phyloP scores from a whole-genome alignment of 92 coral and sea anemone species.

The Palythoa grandiflora region DNA sequence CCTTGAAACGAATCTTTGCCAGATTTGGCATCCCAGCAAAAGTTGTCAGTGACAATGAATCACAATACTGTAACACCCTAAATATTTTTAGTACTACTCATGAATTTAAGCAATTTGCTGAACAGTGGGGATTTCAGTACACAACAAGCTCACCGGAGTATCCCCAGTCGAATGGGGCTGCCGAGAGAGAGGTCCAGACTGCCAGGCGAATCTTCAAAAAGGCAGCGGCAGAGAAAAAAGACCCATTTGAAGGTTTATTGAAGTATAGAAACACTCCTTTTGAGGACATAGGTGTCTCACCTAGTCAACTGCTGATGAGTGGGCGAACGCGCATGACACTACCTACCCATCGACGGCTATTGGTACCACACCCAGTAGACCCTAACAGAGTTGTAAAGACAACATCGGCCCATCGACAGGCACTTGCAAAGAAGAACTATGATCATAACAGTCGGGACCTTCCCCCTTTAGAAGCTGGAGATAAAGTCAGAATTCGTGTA shows the following conservation, averaged over 20 bases:
- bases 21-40: conserved; percentile 64
- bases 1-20: conserved; percentile 59
- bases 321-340: too few species aligned
- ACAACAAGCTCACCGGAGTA: conserved; percentile 41
- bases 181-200: conserved; percentile 63
- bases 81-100: conserved; percentile 54
- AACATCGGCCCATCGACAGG: conserved; percentile 44
- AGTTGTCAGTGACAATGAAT: conserved; percentile 44
- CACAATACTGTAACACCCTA: conserved; percentile 44
- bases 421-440: conserved; percentile 21
- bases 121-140: conserved; percentile 55
- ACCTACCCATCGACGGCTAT: too few species aligned
- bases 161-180: conserved; percentile 66
- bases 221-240: conserved; percentile 48
- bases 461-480: neutral
- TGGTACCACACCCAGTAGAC: neutral
- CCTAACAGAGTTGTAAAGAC: conserved; percentile 43
- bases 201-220: conserved; percentile 59
- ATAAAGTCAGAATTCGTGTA: conserved; percentile 53
- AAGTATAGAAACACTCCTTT: conserved; percentile 55
- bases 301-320: conserved; percentile 44
- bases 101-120: conserved; percentile 58
- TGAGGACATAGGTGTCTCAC: conserved; percentile 56
- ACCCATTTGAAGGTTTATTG: conserved; percentile 50
- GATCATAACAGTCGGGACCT: conserved; percentile 52